Base-by-base conservation (phyloP, 35 echinoderm and acorn worm species). In the Chiridota heheva region DNA sequence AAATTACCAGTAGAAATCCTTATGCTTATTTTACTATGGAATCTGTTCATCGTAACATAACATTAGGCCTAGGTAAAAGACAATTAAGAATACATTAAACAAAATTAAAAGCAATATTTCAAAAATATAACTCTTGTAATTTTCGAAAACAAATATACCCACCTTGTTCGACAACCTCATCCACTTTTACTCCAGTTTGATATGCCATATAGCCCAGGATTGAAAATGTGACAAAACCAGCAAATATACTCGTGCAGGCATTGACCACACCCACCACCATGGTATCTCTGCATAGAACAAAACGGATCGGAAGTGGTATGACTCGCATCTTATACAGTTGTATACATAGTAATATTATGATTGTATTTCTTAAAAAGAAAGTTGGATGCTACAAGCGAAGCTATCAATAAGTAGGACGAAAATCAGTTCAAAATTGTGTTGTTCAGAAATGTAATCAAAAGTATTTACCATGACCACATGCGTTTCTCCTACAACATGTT, bases 141-240 rank as follows among this genome's bases (percentile, higher is more conserved):
- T 18, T 26, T 4, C 32, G 32, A 60, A 5, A n/a, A n/a, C n/a
- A n/a, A n/a, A n/a, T n/a, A n/a, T n/a, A n/a, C n/a, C n/a, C 69
- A 87, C 84, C 84, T 68, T 76, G 61, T 29, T 69, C 60, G 22
- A 78, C 84, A 28, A 87, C 84, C 7, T 67, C 73, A 2, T 66
- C 37, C 5, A 87, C 84, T 3, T 64, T 40, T 20, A 76, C 39
- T 7, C 49, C 73, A 30, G 67, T 44, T 28, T 69, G n/a, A 16
- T 87, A 33, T 7, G 84, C 84, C 84, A 87, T 87, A 49, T 77
- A 87, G 2, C 84, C 84, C 16, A 87, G 44, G 28, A 87, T 60
- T 39, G 84, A 76, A 32, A 87, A 87, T 5, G 73, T 87, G 18
- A 76, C 84, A 27, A 87, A 78, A 20, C 84, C 84, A 28, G 84